Conservation (phyloP, 92 coral and sea anemone genomes). For the Palythoa heliodiscus region DNA sequence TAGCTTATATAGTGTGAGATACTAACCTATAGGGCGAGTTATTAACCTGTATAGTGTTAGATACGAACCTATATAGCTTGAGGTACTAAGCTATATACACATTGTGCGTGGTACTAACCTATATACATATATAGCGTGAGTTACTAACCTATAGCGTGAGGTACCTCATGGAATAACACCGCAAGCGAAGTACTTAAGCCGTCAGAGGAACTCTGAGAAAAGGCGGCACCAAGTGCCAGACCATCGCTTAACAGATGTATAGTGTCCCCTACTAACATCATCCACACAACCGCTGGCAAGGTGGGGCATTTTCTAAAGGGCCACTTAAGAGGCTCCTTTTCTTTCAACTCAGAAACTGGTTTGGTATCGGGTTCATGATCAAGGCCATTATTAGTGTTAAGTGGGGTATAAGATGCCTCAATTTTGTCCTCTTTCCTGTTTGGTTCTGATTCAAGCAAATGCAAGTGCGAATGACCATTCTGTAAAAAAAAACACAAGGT, state of each 20-base stretch:
- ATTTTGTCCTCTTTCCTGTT: background rate
- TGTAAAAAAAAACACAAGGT: conserved; percentile 7
- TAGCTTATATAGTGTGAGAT: no score
- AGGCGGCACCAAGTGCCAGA: conserved; percentile 81
- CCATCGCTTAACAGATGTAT: conserved; percentile 76
- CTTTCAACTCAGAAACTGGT: conserved; percentile 3
- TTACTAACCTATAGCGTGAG: conserved; percentile 69
- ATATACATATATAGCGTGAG: background rate
- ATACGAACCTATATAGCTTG: no score
- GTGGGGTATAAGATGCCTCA: background rate
- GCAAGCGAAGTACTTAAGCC: conserved; percentile 88
- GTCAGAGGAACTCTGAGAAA: conserved; percentile 69
- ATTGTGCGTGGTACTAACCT: no score
- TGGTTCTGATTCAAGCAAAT: conserved; percentile 5
- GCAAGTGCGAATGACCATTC: conserved; percentile 76
- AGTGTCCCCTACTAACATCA: conserved; percentile 66
- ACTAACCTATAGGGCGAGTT: no score
- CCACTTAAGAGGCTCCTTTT: background rate
- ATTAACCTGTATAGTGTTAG: no score
- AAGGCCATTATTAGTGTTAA: background rate
- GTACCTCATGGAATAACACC: conserved; percentile 79
- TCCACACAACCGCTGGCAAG: conserved; percentile 54
- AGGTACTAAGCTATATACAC: no score
- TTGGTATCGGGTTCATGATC: background rate
- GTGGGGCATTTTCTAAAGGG: conserved; percentile 4